Base-by-base conservation (phyloP, 2,797 vertebrate species). In the Muraenolepis orangiensis region DNA sequence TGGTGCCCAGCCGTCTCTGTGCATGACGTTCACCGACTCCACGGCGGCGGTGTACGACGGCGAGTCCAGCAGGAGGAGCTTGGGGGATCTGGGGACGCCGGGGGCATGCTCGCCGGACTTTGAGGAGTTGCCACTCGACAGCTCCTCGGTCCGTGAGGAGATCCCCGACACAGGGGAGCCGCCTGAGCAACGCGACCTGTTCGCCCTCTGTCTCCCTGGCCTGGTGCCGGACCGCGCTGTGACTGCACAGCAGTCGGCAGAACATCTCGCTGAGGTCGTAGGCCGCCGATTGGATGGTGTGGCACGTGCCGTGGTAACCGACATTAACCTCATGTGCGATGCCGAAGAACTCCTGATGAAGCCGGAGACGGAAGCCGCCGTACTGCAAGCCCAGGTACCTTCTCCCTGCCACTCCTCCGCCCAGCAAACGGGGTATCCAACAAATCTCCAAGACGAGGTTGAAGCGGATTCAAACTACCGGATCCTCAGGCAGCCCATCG, bases 401-500 rank as follows among this genome's bases (percentile, higher is more conserved):
- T 46, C 76, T 0, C 38, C 73, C 26, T 34, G 57, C 26, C 76
- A 36, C 64, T 40, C 76, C 28, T 68, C 74, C 67, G 72, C 20
- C 74, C 82, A 74, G 36, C n/a, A n/a, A n/a, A n/a, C n/a, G n/a
- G n/a, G n/a, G n/a, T n/a, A n/a, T n/a, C n/a, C n/a, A n/a, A n/a
- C n/a, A n/a, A n/a, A n/a, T n/a, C n/a, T n/a, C n/a, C n/a, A n/a
- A n/a, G 36, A 20, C n/a, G 66, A 26, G 6, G 73, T 80, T 29
- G 70, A 77, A n/a, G 51, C 40, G 1, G 76, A 86, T 16, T 69
- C 75, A 5, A 81, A 74, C 57, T 90, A 82, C 73, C 87, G 82
- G 78, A 92, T 94, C 74, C 87, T 93, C 57, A 90, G 82, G 42
- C 74, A 94, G 70, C 93, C 93, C 0, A 90, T 91, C 31, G 85